phyloP scores from a whole-genome alignment of 2,113 vertebrate species.

The Hystrix cristata region DNA sequence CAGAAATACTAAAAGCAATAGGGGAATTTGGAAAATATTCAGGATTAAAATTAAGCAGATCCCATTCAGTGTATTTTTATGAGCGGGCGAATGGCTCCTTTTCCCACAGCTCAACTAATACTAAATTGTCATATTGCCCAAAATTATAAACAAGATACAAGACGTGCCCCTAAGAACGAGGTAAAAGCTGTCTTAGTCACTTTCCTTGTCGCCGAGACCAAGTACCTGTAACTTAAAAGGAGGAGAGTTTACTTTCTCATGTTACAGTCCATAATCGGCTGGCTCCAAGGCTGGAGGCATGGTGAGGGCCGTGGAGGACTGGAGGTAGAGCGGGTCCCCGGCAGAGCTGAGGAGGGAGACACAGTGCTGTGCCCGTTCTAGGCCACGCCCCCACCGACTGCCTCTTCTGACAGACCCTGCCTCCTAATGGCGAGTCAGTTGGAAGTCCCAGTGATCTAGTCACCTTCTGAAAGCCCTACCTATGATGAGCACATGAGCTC shows the following conservation, averaged over 20 bases:
- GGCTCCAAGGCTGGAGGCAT: neutral
- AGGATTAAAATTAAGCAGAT: conserved; percentile 86
- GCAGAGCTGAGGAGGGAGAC: neutral
- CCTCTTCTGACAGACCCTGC: no score
- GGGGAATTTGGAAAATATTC: conserved; percentile 83
- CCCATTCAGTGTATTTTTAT: conserved; percentile 82
- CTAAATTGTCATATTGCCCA: conserved; percentile 80
- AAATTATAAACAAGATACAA: conserved; percentile 55
- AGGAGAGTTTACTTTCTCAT: neutral
- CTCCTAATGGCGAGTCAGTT: neutral
- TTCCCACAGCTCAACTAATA: conserved; percentile 81
- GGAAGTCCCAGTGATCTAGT: neutral
- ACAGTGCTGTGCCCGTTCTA: neutral
- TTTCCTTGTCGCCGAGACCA: neutral
- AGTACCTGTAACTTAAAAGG: neutral
- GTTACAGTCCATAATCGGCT: neutral
- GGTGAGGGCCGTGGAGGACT: neutral
- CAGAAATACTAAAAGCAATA: conserved; percentile 81
- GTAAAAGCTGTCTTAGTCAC: neutral
- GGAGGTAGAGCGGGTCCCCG: neutral
- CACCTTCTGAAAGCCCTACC: neutral
- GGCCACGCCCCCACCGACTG: fast-evolving
- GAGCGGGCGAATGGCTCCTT: conserved; percentile 78
- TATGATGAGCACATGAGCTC: neutral
- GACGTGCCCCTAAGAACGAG: neutral